Conservation (phyloP, 2,797 vertebrate genomes). For the Avahi laniger region DNA sequence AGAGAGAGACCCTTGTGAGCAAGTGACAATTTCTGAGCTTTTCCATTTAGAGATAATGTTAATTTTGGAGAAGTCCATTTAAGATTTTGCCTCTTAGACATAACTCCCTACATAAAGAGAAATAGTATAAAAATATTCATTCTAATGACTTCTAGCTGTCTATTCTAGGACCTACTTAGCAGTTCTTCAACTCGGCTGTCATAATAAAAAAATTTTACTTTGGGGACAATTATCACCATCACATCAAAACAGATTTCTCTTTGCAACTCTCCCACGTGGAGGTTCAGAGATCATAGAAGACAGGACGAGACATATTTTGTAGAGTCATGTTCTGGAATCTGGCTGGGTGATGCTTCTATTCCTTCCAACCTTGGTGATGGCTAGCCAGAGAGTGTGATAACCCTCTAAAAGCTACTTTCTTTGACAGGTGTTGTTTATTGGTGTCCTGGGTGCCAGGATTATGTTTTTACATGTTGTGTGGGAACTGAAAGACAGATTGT, state of each 20-base stretch:
- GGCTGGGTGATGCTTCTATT: not conserved
- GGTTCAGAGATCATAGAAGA: not conserved
- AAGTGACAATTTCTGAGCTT: not conserved
- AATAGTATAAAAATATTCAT: slow-evolving; percentile 32
- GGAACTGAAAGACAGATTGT: slow-evolving; percentile 3
- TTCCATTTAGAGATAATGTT: not conserved
- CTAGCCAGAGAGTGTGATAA: not conserved
- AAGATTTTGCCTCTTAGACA: not conserved
- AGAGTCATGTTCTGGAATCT: not conserved
- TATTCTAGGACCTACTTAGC: slow-evolving; percentile 46
- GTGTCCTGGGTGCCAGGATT: not conserved
- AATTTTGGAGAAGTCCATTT: not conserved
- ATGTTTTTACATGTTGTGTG: not conserved
- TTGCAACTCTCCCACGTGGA: not conserved
- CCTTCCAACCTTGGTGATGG: not conserved
- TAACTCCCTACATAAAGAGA: slow-evolving; percentile 13
- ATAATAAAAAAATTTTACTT: slow-evolving; percentile 67
- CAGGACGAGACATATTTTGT: not conserved
- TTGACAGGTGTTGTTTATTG: slow-evolving; percentile 20
- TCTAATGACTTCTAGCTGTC: slow-evolving; percentile 26
- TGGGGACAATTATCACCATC: slow-evolving; percentile 14
- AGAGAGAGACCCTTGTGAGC: not conserved
- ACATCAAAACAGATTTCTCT: slow-evolving; percentile 50
- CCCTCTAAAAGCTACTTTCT: slow-evolving; percentile 5
- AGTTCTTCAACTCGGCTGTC: slow-evolving; percentile 62